A percentile compares a stretch with the other conserved stretches of the same genome.
Evolutionary conservation across 2,113 vertebrate genomes (phyloP).

Genomic region (Lota lota): DNA sequence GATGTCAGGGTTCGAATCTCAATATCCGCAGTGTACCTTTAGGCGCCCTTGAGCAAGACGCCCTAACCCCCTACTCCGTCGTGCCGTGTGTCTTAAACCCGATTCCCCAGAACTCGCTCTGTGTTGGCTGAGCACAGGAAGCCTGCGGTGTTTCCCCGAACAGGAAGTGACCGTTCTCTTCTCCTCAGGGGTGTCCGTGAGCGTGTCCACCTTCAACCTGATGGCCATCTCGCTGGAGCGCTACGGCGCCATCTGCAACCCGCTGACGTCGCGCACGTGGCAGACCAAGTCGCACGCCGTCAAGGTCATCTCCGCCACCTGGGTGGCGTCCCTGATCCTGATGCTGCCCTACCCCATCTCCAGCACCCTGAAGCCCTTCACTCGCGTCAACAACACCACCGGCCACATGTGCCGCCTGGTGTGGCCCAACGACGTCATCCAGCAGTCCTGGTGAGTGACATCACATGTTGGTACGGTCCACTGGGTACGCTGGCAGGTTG

Average conservation of each 20-base stretch:
- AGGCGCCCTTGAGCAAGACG: too few species aligned
- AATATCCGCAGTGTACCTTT: too few species aligned
- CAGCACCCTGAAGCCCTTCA: constrained; percentile 87
- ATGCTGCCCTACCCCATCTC: constrained; percentile 96
- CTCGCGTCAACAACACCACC: constrained; percentile 85
- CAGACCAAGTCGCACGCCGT: constrained; percentile 95
- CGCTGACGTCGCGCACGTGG: constrained; percentile 89
- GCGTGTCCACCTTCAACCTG: constrained; percentile 94
- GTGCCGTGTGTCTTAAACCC: too few species aligned
- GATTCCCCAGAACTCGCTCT: too few species aligned
- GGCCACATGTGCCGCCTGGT: constrained; percentile 91
- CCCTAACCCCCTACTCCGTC: too few species aligned
- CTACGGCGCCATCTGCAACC: constrained; percentile 96
- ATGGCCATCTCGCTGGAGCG: constrained; percentile 96
- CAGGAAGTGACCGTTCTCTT: background rate
- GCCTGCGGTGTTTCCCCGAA: too few species aligned
- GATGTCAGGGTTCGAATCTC: too few species aligned
- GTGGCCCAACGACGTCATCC: constrained; percentile 85
- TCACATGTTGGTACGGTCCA: too few species aligned
- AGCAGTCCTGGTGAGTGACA: constrained; percentile 96
- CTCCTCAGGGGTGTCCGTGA: constrained; percentile 86
- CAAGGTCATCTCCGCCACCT: constrained; percentile 91
- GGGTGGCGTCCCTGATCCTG: constrained; percentile 86
- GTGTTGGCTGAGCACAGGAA: too few species aligned
- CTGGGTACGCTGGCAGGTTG: too few species aligned